Percentiles rank a stretch among this genome's conserved stretches.
Evolutionary conservation across 2,113 vertebrate species (phyloP).

Genomic region (Caranx ignobilis): DNA sequence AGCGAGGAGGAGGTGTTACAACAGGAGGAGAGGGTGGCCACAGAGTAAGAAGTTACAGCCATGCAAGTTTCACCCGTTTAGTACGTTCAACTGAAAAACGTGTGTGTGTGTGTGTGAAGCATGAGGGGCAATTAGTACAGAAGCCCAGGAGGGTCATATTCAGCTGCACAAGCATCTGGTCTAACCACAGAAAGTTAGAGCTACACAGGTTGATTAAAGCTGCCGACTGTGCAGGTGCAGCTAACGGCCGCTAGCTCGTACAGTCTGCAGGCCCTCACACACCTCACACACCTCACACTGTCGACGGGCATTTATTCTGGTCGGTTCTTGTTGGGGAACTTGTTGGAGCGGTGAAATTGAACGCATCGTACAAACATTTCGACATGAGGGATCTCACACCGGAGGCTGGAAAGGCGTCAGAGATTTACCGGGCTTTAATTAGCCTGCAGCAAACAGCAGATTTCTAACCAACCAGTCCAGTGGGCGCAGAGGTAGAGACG

Average conservation of each 20-base stretch:
- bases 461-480: neutral
- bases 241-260: neutral
- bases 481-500: too few species aligned
- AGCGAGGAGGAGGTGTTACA: slow-evolving; percentile 16
- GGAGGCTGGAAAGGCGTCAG: too few species aligned
- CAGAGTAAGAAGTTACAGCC: neutral
- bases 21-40: slow-evolving; percentile 10
- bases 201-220: neutral
- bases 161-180: neutral
- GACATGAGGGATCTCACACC: too few species aligned
- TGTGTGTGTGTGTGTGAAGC: neutral
- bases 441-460: neutral
- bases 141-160: neutral
- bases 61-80: neutral
- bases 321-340: too few species aligned
- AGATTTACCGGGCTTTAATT: too few species aligned
- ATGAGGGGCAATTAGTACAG: neutral
- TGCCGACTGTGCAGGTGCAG: neutral
- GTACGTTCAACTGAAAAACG: neutral
- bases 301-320: too few species aligned
- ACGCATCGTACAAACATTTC: too few species aligned
- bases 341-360: too few species aligned
- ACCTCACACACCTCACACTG: too few species aligned
- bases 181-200: neutral
- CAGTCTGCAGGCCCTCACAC: too few species aligned